Evolutionary conservation across 2,888 invertebrate genomes (phyloP), one percentile per base, ranked within the genome.

Genomic region (Xestia c-nigrum): DNA sequence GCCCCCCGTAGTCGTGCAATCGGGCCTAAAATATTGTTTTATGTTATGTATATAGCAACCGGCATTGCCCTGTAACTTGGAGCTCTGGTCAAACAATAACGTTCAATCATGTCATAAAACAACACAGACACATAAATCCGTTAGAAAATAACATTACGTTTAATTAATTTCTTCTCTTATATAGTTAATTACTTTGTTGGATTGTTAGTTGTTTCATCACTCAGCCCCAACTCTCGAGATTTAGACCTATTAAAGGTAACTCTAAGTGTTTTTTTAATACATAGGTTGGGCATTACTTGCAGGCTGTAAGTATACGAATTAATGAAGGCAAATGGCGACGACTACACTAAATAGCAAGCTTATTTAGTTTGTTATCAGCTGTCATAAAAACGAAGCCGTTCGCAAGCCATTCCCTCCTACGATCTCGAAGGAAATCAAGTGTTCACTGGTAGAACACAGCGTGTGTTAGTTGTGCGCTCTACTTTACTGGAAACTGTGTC

Each of bases 381-480:
- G 90, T 89, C 91, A 90, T 91, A 92, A 92, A 91, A 90, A 89
- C 89, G 86, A 90, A 92, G 85, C 87, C 87, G 81, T 85, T 78
- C 75, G 66, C 76, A 85, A 81, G 78, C 78, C 84, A 88, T 86
- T 80, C 76, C 76, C 77, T 75, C 81, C 74, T 76, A 86, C 77
- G 74, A 76, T 64, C 74, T 77, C 72, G 72, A 81, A 80, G 67
- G 65, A 76, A 84, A 72, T 71, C 69, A 74, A 73, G 66, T 68
- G 70, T 72, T 80, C 46, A 80, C 64, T 61, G 66, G 47, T 59
- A 76, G 76, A 74, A 74, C 52, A 59, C 61, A 63, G 77, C 63
- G 65, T 52, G 68, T 46, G 73, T 50, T 76, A 74, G 66, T 84
- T 75, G 76, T 69, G 74, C 61, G 81, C 76, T 80, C 80, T 76